Percentiles rank a stretch among this genome's conserved stretches.
Conservation (phyloP, 2,113 vertebrate species). For the Ptilorrhoa leucosticta region DNA sequence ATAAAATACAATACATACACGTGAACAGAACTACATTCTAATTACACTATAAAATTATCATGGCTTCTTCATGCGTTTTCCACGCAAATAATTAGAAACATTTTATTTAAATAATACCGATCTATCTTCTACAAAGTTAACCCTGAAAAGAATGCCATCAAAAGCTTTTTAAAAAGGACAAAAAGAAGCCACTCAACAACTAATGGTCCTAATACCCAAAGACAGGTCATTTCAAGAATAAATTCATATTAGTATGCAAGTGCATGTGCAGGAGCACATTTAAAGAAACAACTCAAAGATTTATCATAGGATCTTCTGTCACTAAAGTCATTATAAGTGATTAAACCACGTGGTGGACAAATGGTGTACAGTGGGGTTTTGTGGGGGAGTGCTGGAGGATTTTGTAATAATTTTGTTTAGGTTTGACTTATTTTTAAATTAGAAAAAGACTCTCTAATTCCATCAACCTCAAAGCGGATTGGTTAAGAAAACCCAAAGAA, state of each 20-base stretch:
- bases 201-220: background rate
- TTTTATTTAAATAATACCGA: background rate
- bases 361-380: rapidly evolving
- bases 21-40: background rate
- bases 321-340: background rate
- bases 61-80: background rate
- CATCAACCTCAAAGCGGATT: background rate
- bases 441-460: background rate
- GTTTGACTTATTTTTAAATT: background rate
- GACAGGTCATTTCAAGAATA: background rate
- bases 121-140: background rate
- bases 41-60: background rate
- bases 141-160: background rate
- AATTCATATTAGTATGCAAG: background rate
- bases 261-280: background rate
- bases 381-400: rapidly evolving
- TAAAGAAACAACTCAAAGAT: background rate
- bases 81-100: background rate
- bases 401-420: background rate
- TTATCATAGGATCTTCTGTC: background rate
- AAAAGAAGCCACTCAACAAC: background rate
- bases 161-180: background rate
- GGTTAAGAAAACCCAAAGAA: background rate
- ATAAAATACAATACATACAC: background rate
- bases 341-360: background rate